Conservation (phyloP, 2,888 invertebrate species). For the Sylvicola cinctus region DNA sequence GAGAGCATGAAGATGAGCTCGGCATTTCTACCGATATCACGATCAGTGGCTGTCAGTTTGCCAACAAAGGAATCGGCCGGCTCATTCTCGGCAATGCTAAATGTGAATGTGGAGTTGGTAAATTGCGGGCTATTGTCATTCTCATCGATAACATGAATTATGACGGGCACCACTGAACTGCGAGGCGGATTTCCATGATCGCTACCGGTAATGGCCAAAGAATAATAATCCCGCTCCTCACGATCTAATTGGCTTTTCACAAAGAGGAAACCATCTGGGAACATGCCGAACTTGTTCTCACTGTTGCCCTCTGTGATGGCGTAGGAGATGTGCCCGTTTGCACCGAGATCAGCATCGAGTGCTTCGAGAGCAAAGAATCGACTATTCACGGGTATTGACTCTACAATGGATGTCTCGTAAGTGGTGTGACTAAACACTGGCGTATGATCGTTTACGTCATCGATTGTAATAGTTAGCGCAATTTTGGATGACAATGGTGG, state of each 20-base stretch:
- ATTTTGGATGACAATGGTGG: constrained; percentile 51
- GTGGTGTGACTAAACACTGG: constrained; percentile 82
- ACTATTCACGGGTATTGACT: constrained; percentile 79
- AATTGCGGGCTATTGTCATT: constrained; percentile 93
- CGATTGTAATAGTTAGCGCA: constrained; percentile 46
- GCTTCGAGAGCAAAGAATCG: constrained; percentile 80
- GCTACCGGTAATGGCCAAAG: constrained; percentile 60
- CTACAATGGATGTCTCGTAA: constrained; percentile 79
- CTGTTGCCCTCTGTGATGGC: constrained; percentile 69
- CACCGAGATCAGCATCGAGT: constrained; percentile 67
- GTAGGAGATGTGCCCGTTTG: constrained; percentile 61
- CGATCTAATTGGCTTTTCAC: constrained; percentile 71
- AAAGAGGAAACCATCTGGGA: constrained; percentile 85
- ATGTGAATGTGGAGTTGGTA: constrained; percentile 73
- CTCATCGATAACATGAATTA: constrained; percentile 85
- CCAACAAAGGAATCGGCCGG: constrained; percentile 81
- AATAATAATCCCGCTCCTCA: constrained; percentile 81
- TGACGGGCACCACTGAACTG: constrained; percentile 73
- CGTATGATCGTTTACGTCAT: constrained; percentile 89
- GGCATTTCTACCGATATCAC: constrained; percentile 78
- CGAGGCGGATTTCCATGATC: constrained; percentile 61
- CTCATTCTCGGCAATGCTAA: constrained; percentile 74
- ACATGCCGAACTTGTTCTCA: constrained; percentile 76
- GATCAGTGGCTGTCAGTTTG: constrained; percentile 72
- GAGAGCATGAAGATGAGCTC: constrained; percentile 68